Conservation (phyloP, 2,888 invertebrate species). For the Sinopyrophorus schimmeli region DNA sequence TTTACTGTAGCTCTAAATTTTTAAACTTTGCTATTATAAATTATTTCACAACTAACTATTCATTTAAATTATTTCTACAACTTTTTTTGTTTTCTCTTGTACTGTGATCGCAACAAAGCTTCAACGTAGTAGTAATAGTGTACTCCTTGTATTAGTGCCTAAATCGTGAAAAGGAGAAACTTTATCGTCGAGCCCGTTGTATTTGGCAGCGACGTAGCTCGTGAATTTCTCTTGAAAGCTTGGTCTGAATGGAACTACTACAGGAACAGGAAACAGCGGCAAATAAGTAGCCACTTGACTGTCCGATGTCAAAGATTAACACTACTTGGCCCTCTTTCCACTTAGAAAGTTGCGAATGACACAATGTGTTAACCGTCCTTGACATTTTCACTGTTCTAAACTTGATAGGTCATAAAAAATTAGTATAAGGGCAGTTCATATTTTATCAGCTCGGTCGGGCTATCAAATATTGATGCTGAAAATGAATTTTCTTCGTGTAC, state of each 20-base stretch:
- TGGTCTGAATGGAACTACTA: slow-evolving; percentile 20
- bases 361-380: slow-evolving; percentile 24
- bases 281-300: slow-evolving; percentile 36
- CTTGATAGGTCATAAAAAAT: slow-evolving; percentile 27
- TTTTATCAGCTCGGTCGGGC: slow-evolving; percentile 17
- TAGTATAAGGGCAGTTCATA: slow-evolving; percentile 15
- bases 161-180: slow-evolving; percentile 14
- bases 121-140: no score
- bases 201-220: slow-evolving; percentile 17
- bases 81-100: no score
- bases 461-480: slow-evolving; percentile 30
- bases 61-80: no score
- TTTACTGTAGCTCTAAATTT: no score
- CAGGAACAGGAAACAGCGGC: slow-evolving; percentile 26
- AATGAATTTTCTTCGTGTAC: slow-evolving; percentile 35
- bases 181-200: slow-evolving; percentile 10
- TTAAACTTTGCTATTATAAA: no score
- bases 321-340: slow-evolving; percentile 31
- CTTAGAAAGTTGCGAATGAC: slow-evolving; percentile 16
- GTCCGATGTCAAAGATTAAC: slow-evolving; percentile 38
- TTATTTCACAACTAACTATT: no score
- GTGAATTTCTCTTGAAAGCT: slow-evolving; percentile 21
- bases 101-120: no score
- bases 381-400: slow-evolving; percentile 17
- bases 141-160: no score